A percentile compares a stretch with the other conserved stretches of the same genome.
Evolutionary conservation across 2,888 invertebrate genomes (phyloP).

Genomic region (Aricia artaxerxes): DNA sequence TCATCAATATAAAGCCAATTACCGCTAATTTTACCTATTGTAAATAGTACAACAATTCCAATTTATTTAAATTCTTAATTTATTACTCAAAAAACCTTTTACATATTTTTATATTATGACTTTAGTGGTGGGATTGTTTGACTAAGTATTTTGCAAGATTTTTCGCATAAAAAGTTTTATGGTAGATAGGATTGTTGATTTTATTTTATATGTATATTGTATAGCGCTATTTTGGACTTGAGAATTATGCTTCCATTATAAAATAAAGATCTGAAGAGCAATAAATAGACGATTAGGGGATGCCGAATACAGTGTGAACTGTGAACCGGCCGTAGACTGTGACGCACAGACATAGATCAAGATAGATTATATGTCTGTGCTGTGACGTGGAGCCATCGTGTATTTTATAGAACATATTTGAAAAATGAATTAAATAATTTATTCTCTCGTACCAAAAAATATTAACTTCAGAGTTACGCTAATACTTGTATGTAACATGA

Average conservation of each 20-base stretch:
- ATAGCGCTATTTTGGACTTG: not conserved
- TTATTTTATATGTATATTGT: slow-evolving; percentile 18
- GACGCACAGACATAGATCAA: not conserved
- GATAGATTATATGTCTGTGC: no score
- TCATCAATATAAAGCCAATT: not conserved
- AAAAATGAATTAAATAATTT: not conserved
- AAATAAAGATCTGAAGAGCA: slow-evolving; percentile 30
- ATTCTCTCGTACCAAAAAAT: no score
- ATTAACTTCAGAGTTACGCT: no score
- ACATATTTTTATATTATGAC: slow-evolving; percentile 29
- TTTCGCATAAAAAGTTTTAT: not conserved
- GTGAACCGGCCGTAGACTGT: not conserved
- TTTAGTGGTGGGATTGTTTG: slow-evolving; percentile 26
- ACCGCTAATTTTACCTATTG: slow-evolving; percentile 1
- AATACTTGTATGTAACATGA: no score
- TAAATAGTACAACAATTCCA: slow-evolving; percentile 8
- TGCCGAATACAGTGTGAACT: not conserved
- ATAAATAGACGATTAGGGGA: slow-evolving; percentile 19
- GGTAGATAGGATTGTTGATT: slow-evolving; percentile 27
- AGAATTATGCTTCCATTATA: slow-evolving; percentile 26
- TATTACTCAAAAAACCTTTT: not conserved
- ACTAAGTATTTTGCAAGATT: slow-evolving; percentile 8
- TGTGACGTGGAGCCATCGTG: not conserved
- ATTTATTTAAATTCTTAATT: not conserved
- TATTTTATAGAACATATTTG: not conserved